Percentiles rank a stretch among this genome's conserved stretches.
Evolutionary conservation across 2,113 vertebrate genomes (phyloP).

Genomic region (Stigmatopora nigra): DNA sequence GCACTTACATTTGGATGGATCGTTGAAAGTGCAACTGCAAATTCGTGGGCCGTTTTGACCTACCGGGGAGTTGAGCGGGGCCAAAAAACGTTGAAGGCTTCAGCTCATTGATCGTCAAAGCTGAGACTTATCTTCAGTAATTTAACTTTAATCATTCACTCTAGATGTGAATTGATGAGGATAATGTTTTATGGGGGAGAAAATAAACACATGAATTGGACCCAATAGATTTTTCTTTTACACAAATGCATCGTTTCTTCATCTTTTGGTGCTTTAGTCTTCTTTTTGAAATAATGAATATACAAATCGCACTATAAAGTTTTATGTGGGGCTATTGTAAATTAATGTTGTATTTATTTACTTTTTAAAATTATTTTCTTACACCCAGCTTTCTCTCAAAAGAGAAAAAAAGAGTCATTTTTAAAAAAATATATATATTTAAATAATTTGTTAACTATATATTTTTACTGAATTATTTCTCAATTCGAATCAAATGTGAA

Average conservation of each 20-base stretch:
- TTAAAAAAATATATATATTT: no score
- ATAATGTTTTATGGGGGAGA: slow-evolving; percentile 4
- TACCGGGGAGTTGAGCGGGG: background rate
- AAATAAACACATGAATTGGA: slow-evolving; percentile 9
- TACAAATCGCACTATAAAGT: no score
- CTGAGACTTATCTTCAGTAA: slow-evolving; percentile 2
- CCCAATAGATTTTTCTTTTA: slow-evolving; percentile 3
- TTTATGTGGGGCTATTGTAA: no score
- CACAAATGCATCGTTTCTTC: slow-evolving; percentile 11
- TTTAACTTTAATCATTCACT: slow-evolving; percentile 10
- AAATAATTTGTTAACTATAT: no score
- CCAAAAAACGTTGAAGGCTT: background rate
- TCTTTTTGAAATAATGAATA: no score
- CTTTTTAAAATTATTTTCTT: no score
- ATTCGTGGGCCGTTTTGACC: background rate
- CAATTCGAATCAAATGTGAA: background rate
- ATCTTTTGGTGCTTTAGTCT: background rate
- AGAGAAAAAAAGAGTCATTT: no score
- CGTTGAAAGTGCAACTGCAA: background rate
- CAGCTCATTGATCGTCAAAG: background rate
- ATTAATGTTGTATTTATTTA: no score
- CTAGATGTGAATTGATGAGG: slow-evolving; percentile 19
- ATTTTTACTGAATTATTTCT: no score
- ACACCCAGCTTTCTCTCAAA: no score
- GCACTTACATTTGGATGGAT: slow-evolving; percentile 18